Percentiles rank a stretch among this genome's conserved stretches.
phyloP scores from a whole-genome alignment of 1,140 invertebrate species.

The Zelostemma sp. region DNA sequence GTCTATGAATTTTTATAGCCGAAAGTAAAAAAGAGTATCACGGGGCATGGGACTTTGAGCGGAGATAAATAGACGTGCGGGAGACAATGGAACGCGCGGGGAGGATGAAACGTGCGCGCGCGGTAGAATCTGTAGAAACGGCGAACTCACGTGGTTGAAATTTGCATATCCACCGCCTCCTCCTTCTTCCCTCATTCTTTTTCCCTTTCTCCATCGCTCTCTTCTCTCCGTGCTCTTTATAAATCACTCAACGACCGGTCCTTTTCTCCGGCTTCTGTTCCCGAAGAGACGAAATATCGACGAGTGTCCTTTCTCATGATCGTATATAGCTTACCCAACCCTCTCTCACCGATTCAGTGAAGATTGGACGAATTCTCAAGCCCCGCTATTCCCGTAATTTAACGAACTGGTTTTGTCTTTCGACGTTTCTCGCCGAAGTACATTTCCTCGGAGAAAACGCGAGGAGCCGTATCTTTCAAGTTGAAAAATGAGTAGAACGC shows the following conservation, averaged over 20 bases:
- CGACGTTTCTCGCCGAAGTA: background rate
- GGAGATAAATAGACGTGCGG: constrained; percentile 32
- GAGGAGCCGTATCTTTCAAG: background rate
- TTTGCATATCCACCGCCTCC: constrained; percentile 32
- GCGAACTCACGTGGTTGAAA: constrained; percentile 35
- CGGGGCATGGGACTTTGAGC: constrained; percentile 19
- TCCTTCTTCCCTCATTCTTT: background rate
- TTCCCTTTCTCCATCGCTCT: background rate
- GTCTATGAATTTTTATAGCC: background rate
- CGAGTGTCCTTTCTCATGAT: constrained; percentile 36
- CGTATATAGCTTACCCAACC: background rate
- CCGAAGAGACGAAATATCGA: constrained; percentile 37
- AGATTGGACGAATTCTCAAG: constrained; percentile 1
- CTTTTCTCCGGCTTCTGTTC: constrained; percentile 18
- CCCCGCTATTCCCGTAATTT: background rate
- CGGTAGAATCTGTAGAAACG: constrained; percentile 22
- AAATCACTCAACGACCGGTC: constrained; percentile 40
- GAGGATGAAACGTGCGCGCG: too few species aligned
- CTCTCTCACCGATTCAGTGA: background rate
- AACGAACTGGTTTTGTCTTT: background rate
- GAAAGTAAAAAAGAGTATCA: background rate
- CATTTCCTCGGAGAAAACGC: background rate
- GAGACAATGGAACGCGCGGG: constrained; percentile 34
- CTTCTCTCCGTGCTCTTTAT: constrained; percentile 15
- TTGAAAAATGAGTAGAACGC: background rate